Evolutionary conservation across 2,113 vertebrate species (phyloP).

Genomic region (Myotis brandtii): DNA sequence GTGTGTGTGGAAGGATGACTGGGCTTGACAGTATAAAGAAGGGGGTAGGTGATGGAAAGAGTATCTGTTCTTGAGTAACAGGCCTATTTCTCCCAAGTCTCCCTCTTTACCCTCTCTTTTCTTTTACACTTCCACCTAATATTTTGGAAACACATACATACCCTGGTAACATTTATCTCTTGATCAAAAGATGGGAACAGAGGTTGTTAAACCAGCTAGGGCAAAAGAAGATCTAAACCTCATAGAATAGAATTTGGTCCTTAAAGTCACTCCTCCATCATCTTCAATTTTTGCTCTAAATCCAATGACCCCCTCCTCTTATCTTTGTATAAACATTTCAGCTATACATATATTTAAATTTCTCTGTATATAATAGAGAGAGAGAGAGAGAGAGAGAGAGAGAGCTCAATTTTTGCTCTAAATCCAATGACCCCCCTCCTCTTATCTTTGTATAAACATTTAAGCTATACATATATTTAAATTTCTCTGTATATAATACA

Average conservation of each 20-base stretch:
- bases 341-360: background rate
- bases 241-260: background rate
- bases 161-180: background rate
- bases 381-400: background rate
- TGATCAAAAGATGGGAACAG: background rate
- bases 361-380: background rate
- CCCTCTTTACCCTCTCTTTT: background rate
- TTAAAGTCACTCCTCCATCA: background rate
- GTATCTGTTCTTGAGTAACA: background rate
- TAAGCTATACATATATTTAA: background rate
- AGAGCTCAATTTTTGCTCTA: background rate
- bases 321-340: background rate
- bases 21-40: background rate
- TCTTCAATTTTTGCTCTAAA: background rate
- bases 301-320: background rate
- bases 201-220: background rate
- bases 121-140: background rate
- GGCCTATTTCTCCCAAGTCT: background rate
- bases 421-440: background rate
- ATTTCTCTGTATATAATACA: background rate
- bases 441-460: background rate
- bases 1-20: background rate
- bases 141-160: constrained; percentile 18
- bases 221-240: background rate
- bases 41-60: background rate